Evolutionary conservation across 64 coral and sea anemone genomes (phyloP), one percentile per base, ranked within the genome.

Genomic region (Pachyseris speciosa): DNA sequence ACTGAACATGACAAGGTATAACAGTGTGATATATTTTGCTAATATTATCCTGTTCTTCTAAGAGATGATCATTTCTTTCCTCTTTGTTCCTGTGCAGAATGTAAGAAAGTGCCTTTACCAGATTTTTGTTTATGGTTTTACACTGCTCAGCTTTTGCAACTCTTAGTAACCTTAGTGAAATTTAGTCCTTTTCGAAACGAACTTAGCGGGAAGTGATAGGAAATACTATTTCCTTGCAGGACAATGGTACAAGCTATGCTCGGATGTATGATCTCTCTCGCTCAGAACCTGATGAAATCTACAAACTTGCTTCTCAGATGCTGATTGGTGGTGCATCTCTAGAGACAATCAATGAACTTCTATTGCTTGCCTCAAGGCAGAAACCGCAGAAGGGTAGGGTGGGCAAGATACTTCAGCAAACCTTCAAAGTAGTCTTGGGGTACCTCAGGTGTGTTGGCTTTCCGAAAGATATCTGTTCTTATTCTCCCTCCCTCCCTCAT

Each of bases 1-100:
- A 57, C 85, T 38, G 94, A 99, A 26, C 84, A 69, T 58, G 97
- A 99, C 10, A 72, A 99, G 90, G 96, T 98, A 72, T 17, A 78
- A 6, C 58, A 25, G 58, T 25, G 8, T 61, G 22, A 4, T 5
- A 61, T 61, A 61, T 13, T 13, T 6, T 5, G 4, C 32, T 22
- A 77, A 38, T 45, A 13, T 20, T 25, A 19, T 26, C 7, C 20
- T 9, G 44, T 22, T 27, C 74, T 47, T 27, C n/a, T 12, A 13
- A 15, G 33, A 43, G 26, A 9, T 67, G 9, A 7, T 67, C 8
- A 26, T 7, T 67, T 67, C 36, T 45, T 45, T 45, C 11, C 11
- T 11, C 11, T 11, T 45, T 11, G 4, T 45, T 45, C 43, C 4
- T 11, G 43, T 45, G 43, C 43, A 11, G 43, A n/a, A n/a, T 45